A percentile compares a stretch with the other conserved stretches of the same genome.
Conservation (phyloP, 2,888 invertebrate species). For the Eutolmus rufibarbis region DNA sequence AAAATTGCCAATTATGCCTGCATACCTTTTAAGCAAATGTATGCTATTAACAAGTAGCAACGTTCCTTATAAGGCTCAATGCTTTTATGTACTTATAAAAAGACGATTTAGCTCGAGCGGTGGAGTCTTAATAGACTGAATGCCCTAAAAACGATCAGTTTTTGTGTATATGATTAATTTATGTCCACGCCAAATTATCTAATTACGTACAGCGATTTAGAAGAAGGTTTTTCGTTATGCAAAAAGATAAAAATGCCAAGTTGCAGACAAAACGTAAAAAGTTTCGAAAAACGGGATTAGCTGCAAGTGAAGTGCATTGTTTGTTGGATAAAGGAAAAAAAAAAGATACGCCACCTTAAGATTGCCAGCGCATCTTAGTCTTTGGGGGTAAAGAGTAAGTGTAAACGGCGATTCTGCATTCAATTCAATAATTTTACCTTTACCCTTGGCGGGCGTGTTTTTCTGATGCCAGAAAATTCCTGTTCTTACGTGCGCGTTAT, state of each 20-base stretch:
- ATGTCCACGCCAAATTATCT: neutral
- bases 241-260: neutral
- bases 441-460: neutral
- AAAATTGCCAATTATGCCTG: neutral
- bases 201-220: neutral
- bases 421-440: constrained; percentile 27
- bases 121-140: neutral
- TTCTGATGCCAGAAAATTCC: neutral
- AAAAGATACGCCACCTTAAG: neutral
- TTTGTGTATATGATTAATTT: neutral
- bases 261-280: neutral
- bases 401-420: constrained; percentile 1
- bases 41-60: neutral
- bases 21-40: neutral
- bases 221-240: neutral
- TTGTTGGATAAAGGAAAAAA: neutral
- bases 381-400: neutral
- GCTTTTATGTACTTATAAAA: neutral
- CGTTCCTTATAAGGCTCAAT: neutral
- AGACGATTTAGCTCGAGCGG: neutral
- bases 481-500: neutral
- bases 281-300: neutral
- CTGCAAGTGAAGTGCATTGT: neutral
- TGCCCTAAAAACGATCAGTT: neutral
- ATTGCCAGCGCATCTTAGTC: neutral